These are phyloP conservation scores for Drosophila varians DNA, from an alignment of 1,140 invertebrate genomes.

Conservation along the genomic window DNA sequence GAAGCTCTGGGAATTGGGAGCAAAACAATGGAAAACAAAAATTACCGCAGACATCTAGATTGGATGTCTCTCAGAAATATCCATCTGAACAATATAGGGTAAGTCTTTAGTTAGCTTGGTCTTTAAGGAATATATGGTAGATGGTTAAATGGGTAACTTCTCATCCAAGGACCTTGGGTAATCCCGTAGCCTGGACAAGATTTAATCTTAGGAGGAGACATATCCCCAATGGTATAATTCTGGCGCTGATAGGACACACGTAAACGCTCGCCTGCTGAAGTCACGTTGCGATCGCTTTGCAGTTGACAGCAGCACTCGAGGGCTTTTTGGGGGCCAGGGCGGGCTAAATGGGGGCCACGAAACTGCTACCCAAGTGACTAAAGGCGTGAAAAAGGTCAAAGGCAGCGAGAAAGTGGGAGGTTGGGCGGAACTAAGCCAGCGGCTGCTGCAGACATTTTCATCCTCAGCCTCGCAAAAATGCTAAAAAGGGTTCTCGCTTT, in stretches of 20 bases:
- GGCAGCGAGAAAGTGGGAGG: conserved; percentile 39
- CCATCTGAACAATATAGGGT: neutral
- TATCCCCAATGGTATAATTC: conserved; percentile 3
- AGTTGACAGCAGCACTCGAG: conserved; percentile 50
- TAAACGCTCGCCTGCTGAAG: neutral
- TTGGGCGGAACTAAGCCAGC: neutral
- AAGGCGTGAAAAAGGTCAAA: conserved; percentile 80
- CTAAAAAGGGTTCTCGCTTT: conserved; percentile 39
- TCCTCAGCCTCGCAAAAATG: conserved; percentile 46
- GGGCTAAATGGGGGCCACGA: conserved; percentile 20
- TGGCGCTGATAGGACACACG: conserved; percentile 9
- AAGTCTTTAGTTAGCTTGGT: too few species aligned
- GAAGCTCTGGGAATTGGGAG: conserved; percentile 4
- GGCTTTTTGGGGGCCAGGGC: conserved; percentile 13
- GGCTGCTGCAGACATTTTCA: conserved; percentile 59
- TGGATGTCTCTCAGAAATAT: neutral
- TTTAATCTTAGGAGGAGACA: neutral
- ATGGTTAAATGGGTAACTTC: too few species aligned
- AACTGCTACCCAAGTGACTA: conserved; percentile 73
- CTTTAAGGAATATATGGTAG: too few species aligned
- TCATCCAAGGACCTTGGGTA: neutral
- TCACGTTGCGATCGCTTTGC: conserved; percentile 45
- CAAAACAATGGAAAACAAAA: neutral
- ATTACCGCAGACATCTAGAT: conserved; percentile 2
- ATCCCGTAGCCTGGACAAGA: neutral